phyloP scores from a whole-genome alignment of 2,797 vertebrate genomes.

The Ctenochaetus hawaiiensis region DNA sequence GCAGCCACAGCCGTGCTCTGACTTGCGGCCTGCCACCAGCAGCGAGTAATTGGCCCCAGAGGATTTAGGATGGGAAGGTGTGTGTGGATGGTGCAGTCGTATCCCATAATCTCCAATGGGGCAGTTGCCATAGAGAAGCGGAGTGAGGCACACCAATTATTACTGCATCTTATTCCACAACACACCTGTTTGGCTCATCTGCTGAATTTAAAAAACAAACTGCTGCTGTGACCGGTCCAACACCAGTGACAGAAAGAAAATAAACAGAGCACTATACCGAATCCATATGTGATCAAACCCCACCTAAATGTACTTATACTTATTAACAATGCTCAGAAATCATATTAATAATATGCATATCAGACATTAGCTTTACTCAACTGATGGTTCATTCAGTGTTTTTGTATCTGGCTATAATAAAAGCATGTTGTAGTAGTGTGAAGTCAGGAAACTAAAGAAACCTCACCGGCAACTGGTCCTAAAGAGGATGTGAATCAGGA shows the following conservation, averaged over 20 bases:
- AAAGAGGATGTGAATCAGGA: constrained; percentile 24
- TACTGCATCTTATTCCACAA: constrained; percentile 81
- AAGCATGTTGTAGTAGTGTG: neutral
- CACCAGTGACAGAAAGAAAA: constrained; percentile 12
- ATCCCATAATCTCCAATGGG: constrained; percentile 83
- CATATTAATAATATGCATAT: too few species aligned
- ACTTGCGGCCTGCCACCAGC: constrained; percentile 84
- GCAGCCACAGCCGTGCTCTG: constrained; percentile 83
- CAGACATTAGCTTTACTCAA: neutral
- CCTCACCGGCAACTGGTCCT: neutral
- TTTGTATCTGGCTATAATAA: neutral
- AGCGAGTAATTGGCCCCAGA: constrained; percentile 86
- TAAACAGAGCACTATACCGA: constrained; percentile 2
- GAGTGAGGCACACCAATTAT: constrained; percentile 84
- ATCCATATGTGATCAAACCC: neutral
- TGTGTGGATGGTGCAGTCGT: constrained; percentile 65
- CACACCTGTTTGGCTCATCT: constrained; percentile 77
- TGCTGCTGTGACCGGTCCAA: constrained; percentile 45
- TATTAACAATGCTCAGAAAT: neutral
- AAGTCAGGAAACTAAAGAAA: neutral
- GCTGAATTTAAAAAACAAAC: constrained; percentile 41
- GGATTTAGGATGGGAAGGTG: constrained; percentile 69
- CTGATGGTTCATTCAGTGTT: neutral
- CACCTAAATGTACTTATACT: neutral
- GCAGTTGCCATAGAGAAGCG: constrained; percentile 82